A percentile compares a stretch with the other conserved stretches of the same genome.
phyloP scores from a whole-genome alignment of 2,797 vertebrate species.

The Moxostoma hubbsi region DNA sequence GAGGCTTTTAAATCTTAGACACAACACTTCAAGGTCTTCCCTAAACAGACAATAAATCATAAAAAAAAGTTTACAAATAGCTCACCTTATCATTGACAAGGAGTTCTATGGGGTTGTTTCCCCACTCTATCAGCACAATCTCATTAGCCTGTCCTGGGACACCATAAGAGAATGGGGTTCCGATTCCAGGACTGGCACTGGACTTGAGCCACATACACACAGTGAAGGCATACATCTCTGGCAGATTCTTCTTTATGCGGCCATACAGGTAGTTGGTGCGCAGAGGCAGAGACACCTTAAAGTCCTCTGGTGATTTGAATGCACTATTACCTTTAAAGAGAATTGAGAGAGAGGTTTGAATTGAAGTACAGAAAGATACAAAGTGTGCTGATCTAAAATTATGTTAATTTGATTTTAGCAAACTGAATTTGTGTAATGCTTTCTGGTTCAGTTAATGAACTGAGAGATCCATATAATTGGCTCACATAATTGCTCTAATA shows the following conservation, averaged over 20 bases:
- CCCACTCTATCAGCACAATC: conserved; percentile 98
- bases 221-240: conserved; percentile 96
- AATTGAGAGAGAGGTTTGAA: conserved; percentile 19
- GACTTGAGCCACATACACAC: conserved; percentile 97
- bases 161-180: conserved; percentile 95
- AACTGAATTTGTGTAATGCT: conserved; percentile 14
- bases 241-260: conserved; percentile 94
- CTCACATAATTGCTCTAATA: neutral
- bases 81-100: conserved; percentile 96
- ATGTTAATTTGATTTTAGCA: conserved; percentile 1
- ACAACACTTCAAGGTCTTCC: neutral
- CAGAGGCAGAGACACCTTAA: conserved; percentile 93
- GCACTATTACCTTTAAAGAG: conserved; percentile 85
- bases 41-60: too few relatives aligned
- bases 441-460: conserved; percentile 15
- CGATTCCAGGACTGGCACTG: conserved; percentile 90
- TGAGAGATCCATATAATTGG: conserved; percentile 8
- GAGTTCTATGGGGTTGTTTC: conserved; percentile 96
- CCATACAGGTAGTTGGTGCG: conserved; percentile 97
- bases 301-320: conserved; percentile 95
- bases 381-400: neutral
- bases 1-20: neutral
- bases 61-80: neutral
- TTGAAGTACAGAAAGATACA: neutral
- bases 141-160: conserved; percentile 96